Evolutionary conservation across 2,888 invertebrate species (phyloP).

Genomic region (Cephus spinipes): DNA sequence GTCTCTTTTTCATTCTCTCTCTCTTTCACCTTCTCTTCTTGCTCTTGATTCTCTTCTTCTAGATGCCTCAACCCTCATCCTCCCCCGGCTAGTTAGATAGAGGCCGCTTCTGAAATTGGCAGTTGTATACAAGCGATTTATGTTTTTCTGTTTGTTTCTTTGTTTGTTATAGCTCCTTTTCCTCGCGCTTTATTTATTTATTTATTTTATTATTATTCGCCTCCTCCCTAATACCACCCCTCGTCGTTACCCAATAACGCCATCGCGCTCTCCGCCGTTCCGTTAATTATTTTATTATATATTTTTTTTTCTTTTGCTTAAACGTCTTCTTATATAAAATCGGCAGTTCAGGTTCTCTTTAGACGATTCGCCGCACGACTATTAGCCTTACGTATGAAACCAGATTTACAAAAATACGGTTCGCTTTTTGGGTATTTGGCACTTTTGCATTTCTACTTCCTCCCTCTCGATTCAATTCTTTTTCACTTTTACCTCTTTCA

Average conservation of each 20-base stretch:
- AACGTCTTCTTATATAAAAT: conserved; percentile 61
- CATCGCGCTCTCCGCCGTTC: conserved; percentile 4
- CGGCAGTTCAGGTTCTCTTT: conserved; percentile 58
- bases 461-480: conserved; percentile 8
- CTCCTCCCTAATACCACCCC: conserved; percentile 10
- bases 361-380: conserved; percentile 53
- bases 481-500: conserved; percentile 13
- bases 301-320: conserved; percentile 26
- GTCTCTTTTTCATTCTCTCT: neutral
- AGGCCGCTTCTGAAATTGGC: conserved; percentile 55
- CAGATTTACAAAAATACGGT: conserved; percentile 66
- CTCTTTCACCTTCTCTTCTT: conserved; percentile 4
- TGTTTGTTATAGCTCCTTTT: conserved; percentile 9
- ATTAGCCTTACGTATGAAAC: conserved; percentile 64
- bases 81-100: conserved; percentile 24
- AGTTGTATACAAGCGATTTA: conserved; percentile 50
- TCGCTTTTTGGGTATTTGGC: conserved; percentile 61
- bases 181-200: neutral
- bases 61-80: neutral
- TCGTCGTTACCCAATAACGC: conserved; percentile 23
- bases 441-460: conserved; percentile 52
- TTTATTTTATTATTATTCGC: conserved; percentile 26
- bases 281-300: conserved; percentile 7
- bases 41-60: conserved; percentile 4
- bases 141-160: conserved; percentile 38